Percentiles rank a stretch among this genome's conserved stretches.
Conservation (phyloP, 2,888 invertebrate genomes). For the Mycogona germanica region DNA sequence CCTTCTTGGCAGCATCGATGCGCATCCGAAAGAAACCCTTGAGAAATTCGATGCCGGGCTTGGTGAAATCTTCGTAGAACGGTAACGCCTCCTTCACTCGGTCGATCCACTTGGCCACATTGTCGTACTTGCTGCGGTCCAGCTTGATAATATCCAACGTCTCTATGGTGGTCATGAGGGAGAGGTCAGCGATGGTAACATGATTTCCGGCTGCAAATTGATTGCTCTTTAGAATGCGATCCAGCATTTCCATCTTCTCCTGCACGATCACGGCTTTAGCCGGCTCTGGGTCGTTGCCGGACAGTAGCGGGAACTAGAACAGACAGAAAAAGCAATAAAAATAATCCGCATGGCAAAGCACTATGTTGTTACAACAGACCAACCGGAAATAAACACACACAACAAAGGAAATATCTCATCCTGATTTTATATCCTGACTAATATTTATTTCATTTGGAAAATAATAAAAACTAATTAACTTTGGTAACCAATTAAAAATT, state of each 20-base stretch:
- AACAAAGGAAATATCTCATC: too few species aligned
- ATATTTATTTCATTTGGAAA: too few species aligned
- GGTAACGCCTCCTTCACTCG: not conserved
- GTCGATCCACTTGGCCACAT: constrained; percentile 1
- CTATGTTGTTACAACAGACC: too few species aligned
- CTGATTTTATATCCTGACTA: too few species aligned
- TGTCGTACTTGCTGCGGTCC: not conserved
- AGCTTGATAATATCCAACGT: not conserved
- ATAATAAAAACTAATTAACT: too few species aligned
- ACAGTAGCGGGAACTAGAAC: constrained; percentile 8
- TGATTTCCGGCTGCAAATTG: constrained; percentile 5
- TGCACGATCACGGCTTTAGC: not conserved
- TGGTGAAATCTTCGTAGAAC: constrained; percentile 9
- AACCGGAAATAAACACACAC: too few species aligned
- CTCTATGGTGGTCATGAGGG: constrained; percentile 3
- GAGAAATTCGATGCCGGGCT: constrained; percentile 6
- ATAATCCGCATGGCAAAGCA: too few species aligned
- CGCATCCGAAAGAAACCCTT: too few species aligned
- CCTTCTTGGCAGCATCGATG: too few species aligned
- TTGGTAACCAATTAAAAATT: too few species aligned
- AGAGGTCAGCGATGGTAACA: constrained; percentile 10
- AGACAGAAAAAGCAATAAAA: not conserved
- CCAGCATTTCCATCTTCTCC: not conserved
- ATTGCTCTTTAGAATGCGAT: not conserved
- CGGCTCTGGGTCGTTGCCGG: not conserved